Conservation (phyloP, 2,888 invertebrate species). For the Rhimphoctona megacephalus region DNA sequence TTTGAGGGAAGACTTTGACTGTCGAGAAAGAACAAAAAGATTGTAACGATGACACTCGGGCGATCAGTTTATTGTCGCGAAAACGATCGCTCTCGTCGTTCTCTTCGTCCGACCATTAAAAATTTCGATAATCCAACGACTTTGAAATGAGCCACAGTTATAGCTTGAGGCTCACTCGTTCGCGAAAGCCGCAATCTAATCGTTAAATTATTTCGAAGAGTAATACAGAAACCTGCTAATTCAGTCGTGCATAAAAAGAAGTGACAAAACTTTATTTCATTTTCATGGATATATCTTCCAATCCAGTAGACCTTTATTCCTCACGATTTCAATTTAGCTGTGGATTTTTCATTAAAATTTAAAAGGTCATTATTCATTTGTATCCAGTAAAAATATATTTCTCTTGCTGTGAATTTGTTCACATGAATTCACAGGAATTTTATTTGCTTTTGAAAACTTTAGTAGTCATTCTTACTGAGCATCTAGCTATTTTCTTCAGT, state of each 20-base stretch:
- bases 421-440: not conserved
- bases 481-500: not conserved
- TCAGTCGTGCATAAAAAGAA: not conserved
- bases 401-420: not conserved
- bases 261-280: not conserved
- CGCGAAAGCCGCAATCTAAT: conserved; percentile 5
- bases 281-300: not conserved
- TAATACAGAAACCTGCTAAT: conserved; percentile 27
- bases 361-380: not conserved
- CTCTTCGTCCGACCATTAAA: conserved; percentile 30
- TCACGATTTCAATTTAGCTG: not conserved
- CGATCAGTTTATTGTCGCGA: conserved; percentile 59
- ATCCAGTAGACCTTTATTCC: not conserved
- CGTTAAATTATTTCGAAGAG: conserved; percentile 40
- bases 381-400: not conserved
- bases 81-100: conserved; percentile 57
- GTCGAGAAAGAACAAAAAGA: conserved; percentile 26
- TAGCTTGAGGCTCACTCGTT: not conserved
- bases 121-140: conserved; percentile 38
- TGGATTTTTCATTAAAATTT: not conserved
- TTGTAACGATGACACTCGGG: conserved; percentile 38
- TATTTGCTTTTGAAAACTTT: not conserved
- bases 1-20: conserved; percentile 49
- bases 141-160: conserved; percentile 35
- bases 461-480: no score